phyloP scores from a whole-genome alignment of 2,888 invertebrate genomes.

The Pemphredon lugubris region DNA sequence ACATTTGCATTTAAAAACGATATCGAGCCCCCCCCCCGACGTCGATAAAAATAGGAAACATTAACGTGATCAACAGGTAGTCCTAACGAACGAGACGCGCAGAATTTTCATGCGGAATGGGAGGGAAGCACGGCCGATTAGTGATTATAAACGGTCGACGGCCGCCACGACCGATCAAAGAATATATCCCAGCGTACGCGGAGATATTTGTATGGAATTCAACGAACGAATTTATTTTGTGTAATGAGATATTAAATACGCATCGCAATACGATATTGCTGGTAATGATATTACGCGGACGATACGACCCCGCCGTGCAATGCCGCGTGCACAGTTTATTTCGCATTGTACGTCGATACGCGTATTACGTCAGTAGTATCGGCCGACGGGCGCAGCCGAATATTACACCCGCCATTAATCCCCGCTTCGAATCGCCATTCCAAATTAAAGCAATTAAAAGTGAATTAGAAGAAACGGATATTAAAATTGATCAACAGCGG shows the following conservation, averaged over 20 bases:
- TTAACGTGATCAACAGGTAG: constrained; percentile 43
- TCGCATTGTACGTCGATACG: too few species aligned
- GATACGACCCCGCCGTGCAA: neutral
- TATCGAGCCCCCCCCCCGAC: neutral
- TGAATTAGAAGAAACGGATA: too few species aligned
- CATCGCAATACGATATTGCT: neutral
- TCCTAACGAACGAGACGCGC: neutral
- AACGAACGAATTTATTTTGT: constrained; percentile 38
- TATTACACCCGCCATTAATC: too few species aligned
- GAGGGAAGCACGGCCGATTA: constrained; percentile 19
- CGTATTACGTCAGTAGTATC: too few species aligned
- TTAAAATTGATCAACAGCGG: too few species aligned
- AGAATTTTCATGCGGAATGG: neutral
- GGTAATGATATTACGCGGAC: neutral
- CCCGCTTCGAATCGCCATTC: too few species aligned
- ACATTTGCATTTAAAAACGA: constrained; percentile 37
- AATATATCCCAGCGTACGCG: neutral
- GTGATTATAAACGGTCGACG: constrained; percentile 2
- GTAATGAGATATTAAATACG: constrained; percentile 31
- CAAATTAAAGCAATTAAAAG: too few species aligned
- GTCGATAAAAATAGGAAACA: constrained; percentile 12
- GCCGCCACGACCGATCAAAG: constrained; percentile 26
- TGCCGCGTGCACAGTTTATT: neutral
- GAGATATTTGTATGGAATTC: constrained; percentile 1
- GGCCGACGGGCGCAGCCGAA: too few species aligned